A percentile compares a stretch with the other conserved stretches of the same genome.
These are phyloP conservation scores for Onychomys arenicola DNA, from an alignment of 2,797 vertebrate species.

Conservation along the genomic window DNA sequence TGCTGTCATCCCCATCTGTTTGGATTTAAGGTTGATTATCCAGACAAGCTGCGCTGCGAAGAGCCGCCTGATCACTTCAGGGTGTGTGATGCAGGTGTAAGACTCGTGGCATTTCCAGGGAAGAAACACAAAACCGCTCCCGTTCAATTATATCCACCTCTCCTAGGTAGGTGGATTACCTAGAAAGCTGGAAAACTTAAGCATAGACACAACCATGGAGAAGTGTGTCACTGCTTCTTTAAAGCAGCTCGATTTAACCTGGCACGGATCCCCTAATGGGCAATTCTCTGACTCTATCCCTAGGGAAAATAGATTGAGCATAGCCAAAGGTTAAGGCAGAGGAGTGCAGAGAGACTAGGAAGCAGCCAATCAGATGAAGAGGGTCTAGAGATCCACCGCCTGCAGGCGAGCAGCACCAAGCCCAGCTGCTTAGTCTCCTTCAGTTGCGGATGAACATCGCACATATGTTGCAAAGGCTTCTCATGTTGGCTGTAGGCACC, in stretches of 20 bases:
- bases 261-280: constrained; percentile 59
- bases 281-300: constrained; percentile 75
- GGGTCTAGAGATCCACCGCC: constrained; percentile 70
- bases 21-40: constrained; percentile 89
- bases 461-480: constrained; percentile 59
- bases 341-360: constrained; percentile 63
- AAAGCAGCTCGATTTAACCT: constrained; percentile 62
- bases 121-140: constrained; percentile 78
- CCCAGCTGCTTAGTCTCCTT: constrained; percentile 54
- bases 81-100: constrained; percentile 54
- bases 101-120: constrained; percentile 78
- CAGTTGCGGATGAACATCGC: constrained; percentile 60
- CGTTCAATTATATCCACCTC: constrained; percentile 81
- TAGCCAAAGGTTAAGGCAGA: constrained; percentile 84
- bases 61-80: constrained; percentile 83
- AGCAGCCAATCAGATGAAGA: constrained; percentile 72
- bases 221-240: constrained; percentile 71
- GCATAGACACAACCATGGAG: constrained; percentile 71
- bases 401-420: constrained; percentile 57
- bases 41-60: constrained; percentile 79
- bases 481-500: constrained; percentile 66
- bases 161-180: constrained; percentile 69
- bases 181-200: constrained; percentile 78
- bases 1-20: constrained; percentile 88
- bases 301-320: constrained; percentile 79